Conservation (phyloP, 92 coral and sea anemone species). For the Porites lobata region DNA sequence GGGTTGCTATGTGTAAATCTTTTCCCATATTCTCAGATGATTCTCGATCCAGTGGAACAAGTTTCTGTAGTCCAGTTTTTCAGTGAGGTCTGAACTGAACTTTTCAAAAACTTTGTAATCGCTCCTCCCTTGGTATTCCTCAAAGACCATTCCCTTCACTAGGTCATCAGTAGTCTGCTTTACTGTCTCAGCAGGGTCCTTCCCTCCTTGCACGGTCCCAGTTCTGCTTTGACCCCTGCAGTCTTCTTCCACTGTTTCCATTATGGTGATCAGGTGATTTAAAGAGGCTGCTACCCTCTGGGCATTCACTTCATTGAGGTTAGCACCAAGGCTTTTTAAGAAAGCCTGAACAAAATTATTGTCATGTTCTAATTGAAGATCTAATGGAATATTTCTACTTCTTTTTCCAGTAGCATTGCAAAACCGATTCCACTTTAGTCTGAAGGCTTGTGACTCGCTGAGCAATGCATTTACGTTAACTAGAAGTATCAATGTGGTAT, state of each 20-base stretch:
- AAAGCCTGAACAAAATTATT: conserved; percentile 18
- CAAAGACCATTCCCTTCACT: neutral
- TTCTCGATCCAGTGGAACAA: neutral
- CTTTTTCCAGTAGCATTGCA: conserved; percentile 2
- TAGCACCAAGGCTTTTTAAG: conserved; percentile 35
- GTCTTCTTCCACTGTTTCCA: conserved; percentile 24
- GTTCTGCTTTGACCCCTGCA: conserved; percentile 1
- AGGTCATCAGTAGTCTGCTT: conserved; percentile 38
- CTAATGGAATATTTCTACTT: conserved; percentile 23
- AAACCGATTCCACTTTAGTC: conserved; percentile 48
- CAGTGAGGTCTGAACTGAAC: neutral
- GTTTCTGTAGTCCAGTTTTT: conserved; percentile 9
- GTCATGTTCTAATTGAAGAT: neutral
- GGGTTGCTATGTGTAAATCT: neutral
- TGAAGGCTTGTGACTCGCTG: conserved; percentile 19
- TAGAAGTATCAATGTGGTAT: neutral
- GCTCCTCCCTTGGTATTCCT: neutral
- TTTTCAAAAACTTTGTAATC: conserved; percentile 33
- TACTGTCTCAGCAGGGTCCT: conserved; percentile 39
- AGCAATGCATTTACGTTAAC: conserved; percentile 19
- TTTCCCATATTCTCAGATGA: neutral
- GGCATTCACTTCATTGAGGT: conserved; percentile 38
- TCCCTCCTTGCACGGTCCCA: conserved; percentile 30
- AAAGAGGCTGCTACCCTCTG: conserved; percentile 30
- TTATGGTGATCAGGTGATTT: neutral